Percentiles rank a stretch among this genome's conserved stretches.
Conservation (phyloP, 2,797 vertebrate genomes). For the Lithobates pipiens region DNA sequence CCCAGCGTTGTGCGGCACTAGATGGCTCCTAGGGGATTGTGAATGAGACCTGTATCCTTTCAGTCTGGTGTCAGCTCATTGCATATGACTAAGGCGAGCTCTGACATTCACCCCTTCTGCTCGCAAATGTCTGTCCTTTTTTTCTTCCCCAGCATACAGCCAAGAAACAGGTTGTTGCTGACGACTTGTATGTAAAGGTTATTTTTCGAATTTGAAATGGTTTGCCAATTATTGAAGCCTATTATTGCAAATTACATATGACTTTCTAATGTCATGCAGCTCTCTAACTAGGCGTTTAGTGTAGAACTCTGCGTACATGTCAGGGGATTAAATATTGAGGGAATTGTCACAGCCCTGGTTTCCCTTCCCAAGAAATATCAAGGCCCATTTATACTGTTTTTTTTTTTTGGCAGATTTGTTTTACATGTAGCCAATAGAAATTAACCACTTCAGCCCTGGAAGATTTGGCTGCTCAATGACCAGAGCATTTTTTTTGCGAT, state of each 20-base stretch:
- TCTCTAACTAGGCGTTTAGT: not conserved
- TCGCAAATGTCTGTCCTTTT: not conserved
- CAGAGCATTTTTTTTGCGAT: too few species aligned
- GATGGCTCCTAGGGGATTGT: conserved; percentile 23
- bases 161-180: not conserved
- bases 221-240: not conserved
- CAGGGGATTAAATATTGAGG: too few species aligned
- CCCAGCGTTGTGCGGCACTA: conserved; percentile 4
- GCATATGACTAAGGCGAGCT: conserved; percentile 1
- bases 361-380: too few species aligned
- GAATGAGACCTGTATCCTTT: conserved; percentile 22
- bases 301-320: too few species aligned
- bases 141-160: not conserved
- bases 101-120: not conserved
- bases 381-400: too few species aligned
- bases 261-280: not conserved
- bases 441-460: too few species aligned
- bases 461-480: too few species aligned
- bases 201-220: not conserved
- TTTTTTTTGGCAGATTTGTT: too few species aligned
- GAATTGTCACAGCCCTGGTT: too few species aligned
- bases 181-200: not conserved
- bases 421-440: too few species aligned
- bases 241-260: not conserved
- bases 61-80: conserved; percentile 1